Percentiles rank a stretch among this genome's conserved stretches.
Evolutionary conservation across 2,113 vertebrate genomes (phyloP).

Genomic region (Pseudopipra pipra): DNA sequence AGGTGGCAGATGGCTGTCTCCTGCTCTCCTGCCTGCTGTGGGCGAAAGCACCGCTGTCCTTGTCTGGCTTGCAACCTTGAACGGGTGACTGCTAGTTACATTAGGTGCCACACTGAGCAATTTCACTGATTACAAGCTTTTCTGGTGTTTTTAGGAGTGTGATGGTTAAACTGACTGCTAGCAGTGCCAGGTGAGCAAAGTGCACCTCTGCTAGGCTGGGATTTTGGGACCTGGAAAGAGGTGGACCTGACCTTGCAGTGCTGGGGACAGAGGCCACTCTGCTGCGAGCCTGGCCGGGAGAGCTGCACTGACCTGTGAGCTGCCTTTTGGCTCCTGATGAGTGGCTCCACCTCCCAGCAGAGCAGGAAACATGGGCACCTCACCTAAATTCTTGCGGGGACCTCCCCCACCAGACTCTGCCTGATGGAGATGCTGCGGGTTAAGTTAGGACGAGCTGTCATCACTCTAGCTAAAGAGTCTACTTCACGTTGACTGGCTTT

Average conservation of each 20-base stretch:
- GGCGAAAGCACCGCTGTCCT: neutral
- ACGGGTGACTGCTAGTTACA: neutral
- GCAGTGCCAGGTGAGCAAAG: neutral
- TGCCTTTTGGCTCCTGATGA: neutral
- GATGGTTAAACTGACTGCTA: neutral
- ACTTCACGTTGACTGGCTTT: neutral
- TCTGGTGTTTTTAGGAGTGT: neutral
- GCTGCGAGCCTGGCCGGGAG: neutral
- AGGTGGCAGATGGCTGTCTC: neutral
- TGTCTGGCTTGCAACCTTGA: neutral
- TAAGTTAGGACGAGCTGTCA: neutral
- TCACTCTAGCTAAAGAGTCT: neutral
- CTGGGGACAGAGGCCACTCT: neutral
- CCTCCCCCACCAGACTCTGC: neutral
- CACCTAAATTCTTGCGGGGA: neutral
- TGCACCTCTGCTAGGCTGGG: neutral
- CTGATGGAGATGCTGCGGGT: neutral
- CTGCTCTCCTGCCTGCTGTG: neutral
- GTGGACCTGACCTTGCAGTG: neutral
- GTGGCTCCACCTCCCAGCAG: neutral
- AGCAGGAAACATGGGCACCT: neutral
- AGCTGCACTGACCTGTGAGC: neutral
- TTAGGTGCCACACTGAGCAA: neutral
- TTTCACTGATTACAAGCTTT: neutral
- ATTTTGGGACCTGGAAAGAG: neutral